Conservation (phyloP, 2,113 vertebrate species). For the Glareola pratincola region DNA sequence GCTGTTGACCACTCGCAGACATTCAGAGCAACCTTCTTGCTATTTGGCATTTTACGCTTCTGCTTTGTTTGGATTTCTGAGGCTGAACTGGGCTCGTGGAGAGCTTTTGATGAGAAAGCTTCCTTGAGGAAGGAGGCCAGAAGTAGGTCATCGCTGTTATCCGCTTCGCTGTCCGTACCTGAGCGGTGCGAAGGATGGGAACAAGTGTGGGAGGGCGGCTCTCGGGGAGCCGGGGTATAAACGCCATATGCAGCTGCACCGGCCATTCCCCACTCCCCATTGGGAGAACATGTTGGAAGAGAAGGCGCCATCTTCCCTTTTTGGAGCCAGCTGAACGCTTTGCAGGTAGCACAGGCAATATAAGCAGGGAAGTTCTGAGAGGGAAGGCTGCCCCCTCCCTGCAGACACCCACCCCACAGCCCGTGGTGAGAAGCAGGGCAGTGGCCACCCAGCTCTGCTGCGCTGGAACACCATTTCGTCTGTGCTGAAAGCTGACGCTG, state of each 20-base stretch:
- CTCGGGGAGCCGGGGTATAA: fast-evolving
- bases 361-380: background rate
- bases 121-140: background rate
- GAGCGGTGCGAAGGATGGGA: background rate
- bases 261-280: fast-evolving
- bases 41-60: background rate
- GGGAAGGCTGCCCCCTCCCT: background rate
- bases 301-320: background rate
- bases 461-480: background rate
- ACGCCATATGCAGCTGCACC: background rate
- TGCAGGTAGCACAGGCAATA: background rate
- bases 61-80: background rate
- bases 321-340: background rate
- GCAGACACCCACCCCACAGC: background rate
- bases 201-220: fast-evolving
- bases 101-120: background rate
- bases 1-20: background rate
- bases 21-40: background rate
- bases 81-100: background rate
- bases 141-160: background rate
- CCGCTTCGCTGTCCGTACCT: background rate
- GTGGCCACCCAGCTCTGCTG: background rate
- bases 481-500: background rate
- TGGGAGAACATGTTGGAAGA: background rate
- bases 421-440: background rate